Conservation (phyloP, 2,888 invertebrate genomes). For the Mesorhabditis sp. region DNA sequence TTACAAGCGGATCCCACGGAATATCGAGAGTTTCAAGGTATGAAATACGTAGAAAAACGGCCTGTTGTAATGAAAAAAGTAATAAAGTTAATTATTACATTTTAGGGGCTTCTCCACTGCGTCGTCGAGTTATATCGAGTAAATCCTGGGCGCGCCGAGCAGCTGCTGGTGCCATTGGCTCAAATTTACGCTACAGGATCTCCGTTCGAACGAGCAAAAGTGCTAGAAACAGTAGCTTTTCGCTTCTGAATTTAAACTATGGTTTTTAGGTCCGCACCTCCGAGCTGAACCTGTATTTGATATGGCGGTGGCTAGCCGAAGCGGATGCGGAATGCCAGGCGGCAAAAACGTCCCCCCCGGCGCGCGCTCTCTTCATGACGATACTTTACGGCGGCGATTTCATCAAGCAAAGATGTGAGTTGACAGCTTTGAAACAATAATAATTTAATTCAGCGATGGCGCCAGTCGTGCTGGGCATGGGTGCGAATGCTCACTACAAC, state of each 20-base stretch:
- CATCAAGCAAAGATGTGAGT: conserved; percentile 5
- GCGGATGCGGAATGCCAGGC: not conserved
- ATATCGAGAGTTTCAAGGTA: too few species aligned
- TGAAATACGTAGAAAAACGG: too few species aligned
- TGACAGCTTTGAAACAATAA: not conserved
- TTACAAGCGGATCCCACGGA: too few species aligned
- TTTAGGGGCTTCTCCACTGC: too few species aligned
- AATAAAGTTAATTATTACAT: too few species aligned
- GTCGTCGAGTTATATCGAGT: too few species aligned
- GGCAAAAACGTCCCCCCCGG: not conserved
- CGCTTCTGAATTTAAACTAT: not conserved
- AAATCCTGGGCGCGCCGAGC: too few species aligned
- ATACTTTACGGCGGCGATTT: not conserved
- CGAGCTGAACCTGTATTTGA: not conserved
- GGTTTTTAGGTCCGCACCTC: conserved; percentile 2
- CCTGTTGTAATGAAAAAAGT: too few species aligned
- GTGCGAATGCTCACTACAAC: not conserved
- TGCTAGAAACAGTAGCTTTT: too few species aligned
- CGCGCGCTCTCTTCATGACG: not conserved
- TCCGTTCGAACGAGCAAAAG: too few species aligned
- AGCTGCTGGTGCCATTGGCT: too few species aligned
- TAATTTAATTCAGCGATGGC: not conserved
- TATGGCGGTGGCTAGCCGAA: not conserved
- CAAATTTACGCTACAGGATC: too few species aligned
- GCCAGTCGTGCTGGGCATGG: not conserved